Evolutionary conservation across 2,888 invertebrate species (phyloP), one percentile per base, ranked within the genome.

Genomic region (Corbicula japonica): DNA sequence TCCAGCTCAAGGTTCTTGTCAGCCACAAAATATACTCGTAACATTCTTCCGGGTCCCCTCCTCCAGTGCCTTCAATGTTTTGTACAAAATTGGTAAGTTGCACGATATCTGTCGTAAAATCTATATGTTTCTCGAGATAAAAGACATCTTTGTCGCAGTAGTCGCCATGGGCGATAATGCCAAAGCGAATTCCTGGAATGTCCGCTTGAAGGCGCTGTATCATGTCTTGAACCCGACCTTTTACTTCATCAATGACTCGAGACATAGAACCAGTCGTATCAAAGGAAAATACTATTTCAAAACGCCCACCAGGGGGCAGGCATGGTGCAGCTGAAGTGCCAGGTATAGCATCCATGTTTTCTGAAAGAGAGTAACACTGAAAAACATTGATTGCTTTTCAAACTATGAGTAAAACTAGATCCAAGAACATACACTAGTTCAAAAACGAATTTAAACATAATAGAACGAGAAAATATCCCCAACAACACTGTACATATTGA

Each of bases 101-200:
- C 8, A 52, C 70, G 12, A 89, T 83, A 74, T 89, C 86, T 34
- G 78, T 85, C 10, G 90, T 88, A 26, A 92, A 86, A 63, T 92
- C 91, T 0, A 89, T 70, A 34, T 86, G 83, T 72, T 91, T 88
- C 41, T 91, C 91, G 44, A 92, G 84, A 73, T 92, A 92, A 56
- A 86, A 86, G 12, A 85, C 78, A 8, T 85, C 83, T 18, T 76
- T 78, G 80, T 92, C 92, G 60, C 91, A 91, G 76, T 92, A 92
- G 76, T 92, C 92, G 0, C 92, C 92, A 61, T 92, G 92, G 1
- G 92, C 92, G 26, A 92, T 84, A 26, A 92, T 86, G 5, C 89
- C 90, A 12, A 91, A 87, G n/a, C 87, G 84, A 44, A 92, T 88
- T 5, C 86, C 87, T 0, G 91, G 91, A 41, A 92, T 91, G 83